Evolutionary conservation across 2,888 invertebrate species (phyloP).

Genomic region (Chalcosyrphus nemorum): DNA sequence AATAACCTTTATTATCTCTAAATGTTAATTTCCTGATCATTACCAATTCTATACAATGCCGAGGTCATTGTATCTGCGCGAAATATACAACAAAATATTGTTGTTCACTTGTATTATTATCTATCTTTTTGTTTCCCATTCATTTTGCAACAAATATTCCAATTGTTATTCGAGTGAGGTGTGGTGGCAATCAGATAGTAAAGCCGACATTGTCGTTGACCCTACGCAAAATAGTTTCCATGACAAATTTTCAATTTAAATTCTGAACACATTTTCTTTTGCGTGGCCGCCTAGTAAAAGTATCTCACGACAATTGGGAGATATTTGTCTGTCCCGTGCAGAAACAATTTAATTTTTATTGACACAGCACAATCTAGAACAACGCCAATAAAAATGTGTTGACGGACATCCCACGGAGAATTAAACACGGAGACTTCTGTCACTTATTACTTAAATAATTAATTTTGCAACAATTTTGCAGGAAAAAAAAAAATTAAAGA

Average conservation of each 20-base stretch:
- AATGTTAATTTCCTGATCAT: constrained; percentile 48
- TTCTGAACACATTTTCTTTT: constrained; percentile 22
- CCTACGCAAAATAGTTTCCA: constrained; percentile 6
- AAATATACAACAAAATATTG: background rate
- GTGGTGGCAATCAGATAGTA: background rate
- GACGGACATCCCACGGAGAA: background rate
- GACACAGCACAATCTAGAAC: background rate
- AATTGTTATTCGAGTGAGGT: constrained; percentile 10
- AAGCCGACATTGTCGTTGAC: background rate
- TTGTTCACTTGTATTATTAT: background rate
- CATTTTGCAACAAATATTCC: constrained; percentile 6
- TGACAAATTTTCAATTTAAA: constrained; percentile 14
- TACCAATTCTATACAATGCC: constrained; percentile 33
- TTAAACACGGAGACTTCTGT: constrained; percentile 4
- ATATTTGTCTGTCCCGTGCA: background rate
- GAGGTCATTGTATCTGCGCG: constrained; percentile 12
- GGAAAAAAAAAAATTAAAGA: background rate
- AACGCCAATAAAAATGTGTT: too few relatives aligned
- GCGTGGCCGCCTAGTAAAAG: too few relatives aligned
- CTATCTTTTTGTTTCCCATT: background rate
- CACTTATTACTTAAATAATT: background rate
- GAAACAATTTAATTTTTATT: background rate
- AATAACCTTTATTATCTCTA: constrained; percentile 8
- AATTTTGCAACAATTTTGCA: background rate
- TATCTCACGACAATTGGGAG: background rate